Evolutionary conservation across 2,888 invertebrate species (phyloP), one percentile per base, ranked within the genome.

Genomic region (Chloromyia formosa): DNA sequence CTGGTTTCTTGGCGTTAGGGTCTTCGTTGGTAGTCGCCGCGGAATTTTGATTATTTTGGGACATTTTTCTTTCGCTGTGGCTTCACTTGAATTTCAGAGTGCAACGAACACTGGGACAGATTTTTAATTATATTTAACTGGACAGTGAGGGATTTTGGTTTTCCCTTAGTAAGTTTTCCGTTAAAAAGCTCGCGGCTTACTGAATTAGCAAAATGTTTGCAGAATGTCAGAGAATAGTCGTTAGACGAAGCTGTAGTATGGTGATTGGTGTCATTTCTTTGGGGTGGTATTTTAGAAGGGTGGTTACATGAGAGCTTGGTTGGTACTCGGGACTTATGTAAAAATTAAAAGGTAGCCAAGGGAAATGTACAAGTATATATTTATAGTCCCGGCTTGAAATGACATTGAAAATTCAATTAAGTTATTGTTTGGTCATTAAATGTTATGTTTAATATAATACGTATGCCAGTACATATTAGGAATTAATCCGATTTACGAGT

Each of bases 141-240:
- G n/a, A n/a, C n/a, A n/a, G n/a, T n/a, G n/a, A n/a, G n/a, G n/a
- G n/a, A n/a, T n/a, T n/a, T n/a, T n/a, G n/a, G n/a, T n/a, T n/a
- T n/a, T n/a, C n/a, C n/a, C 7, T 35, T 35, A 4, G 27, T 35
- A 40, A 56, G 58, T 71, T 71, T 71, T 40, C 71, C 10, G 71
- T 56, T 58, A 42, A 40, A 35, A 58, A 20, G 58, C 22, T 71
- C 12, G 53, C 18, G 40, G 20, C 18, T 10, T 56, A 71, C 71
- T 71, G 71, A 71, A 58, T 68, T 22, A 20, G 40, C 27, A 5
- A 71, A n/a, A n/a, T 56, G 20, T 18, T 58, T 10, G n/a, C 3
- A 5, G 56, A 71, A 58, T 27, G 35, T 58, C 40, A 49, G 49
- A 35, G 27, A 35, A 35, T 35, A 35, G 27, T 35, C 7, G 27